Base-by-base conservation (phyloP, 2,797 vertebrate genomes). In the Brachyrhaphis roseni region DNA sequence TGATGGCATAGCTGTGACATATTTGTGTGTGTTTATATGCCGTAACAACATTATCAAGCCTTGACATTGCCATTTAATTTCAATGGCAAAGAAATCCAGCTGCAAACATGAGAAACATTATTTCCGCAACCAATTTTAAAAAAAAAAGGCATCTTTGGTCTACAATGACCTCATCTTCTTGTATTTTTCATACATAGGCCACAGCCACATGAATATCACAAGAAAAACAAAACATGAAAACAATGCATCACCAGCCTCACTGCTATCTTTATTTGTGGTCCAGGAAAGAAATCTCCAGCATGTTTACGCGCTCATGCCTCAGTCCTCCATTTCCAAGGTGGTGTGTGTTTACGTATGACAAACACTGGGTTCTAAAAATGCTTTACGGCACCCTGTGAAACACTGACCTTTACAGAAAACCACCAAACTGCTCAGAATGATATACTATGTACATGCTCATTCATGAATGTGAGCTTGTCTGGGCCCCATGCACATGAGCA, bases 351-450 rank as follows among this genome's bases (percentile, higher is more conserved):
- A 57, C 80, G 73, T 79, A 82, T 72, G 74, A 87, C 82, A 89
- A 80, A 84, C 74, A 7, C 64, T 78, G 39, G 74, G 71, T 75
- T 79, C 41, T 92, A 89, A 91, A 92, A 90, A 91, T 92, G 84
- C 83, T 90, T 94, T 91, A 93, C 84, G 87, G 77, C 68, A 2
- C 76, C 80, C 81, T 70, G 76, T 72, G 86, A 89, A 88, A 90
- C 83, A 87, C 49, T 93, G 92, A 93, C 94, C 92, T 94, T 94
- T 94, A 78, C 87, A 76, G 85, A 89, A 88, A 92, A 34, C 74
- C 86, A 78, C 84, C 72, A 84, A 91, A 90, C 88, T 85, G 77
- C 87, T 90, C 82, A 77, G 79, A 86, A 79, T 84, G 82, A 91
- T 89, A 74, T 81, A 88, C 77, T 28, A 31, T 34, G 84, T 28